Percentiles rank a stretch among this genome's conserved stretches.
These are phyloP conservation scores for Campopleginae sp. DNA, from an alignment of 2,888 invertebrate species.

Conservation along the genomic window DNA sequence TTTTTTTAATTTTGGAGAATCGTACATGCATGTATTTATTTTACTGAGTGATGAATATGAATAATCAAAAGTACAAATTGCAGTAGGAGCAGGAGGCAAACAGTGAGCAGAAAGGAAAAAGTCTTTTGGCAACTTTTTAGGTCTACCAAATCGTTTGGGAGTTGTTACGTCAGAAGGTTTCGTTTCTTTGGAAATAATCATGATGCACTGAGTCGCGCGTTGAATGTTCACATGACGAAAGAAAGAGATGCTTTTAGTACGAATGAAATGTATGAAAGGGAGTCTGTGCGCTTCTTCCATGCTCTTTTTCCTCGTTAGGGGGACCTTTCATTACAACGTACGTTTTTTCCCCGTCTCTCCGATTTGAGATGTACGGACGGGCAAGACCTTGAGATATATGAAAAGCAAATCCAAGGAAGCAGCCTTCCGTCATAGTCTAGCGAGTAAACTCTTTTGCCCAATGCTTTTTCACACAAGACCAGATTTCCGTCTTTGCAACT, in stretches of 20 bases:
- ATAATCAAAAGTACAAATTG: conserved; percentile 4
- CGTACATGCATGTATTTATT: neutral
- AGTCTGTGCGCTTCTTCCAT: conserved; percentile 23
- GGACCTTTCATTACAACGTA: conserved; percentile 31
- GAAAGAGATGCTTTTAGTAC: conserved; percentile 8
- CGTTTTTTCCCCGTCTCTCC: conserved; percentile 32
- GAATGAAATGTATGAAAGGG: conserved; percentile 37
- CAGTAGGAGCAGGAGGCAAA: neutral
- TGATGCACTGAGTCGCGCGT: neutral
- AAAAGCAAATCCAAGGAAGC: conserved; percentile 18
- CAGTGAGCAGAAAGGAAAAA: neutral
- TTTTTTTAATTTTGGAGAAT: neutral
- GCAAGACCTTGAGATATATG: conserved; percentile 25
- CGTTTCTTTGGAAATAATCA: neutral
- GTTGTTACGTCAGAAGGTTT: neutral
- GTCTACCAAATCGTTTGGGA: neutral
- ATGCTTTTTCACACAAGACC: conserved; percentile 1
- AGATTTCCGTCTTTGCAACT: neutral
- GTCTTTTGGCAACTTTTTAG: conserved; percentile 7
- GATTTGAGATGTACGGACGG: conserved; percentile 25
- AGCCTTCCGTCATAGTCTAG: conserved; percentile 15
- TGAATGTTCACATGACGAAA: conserved; percentile 39
- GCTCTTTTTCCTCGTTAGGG: conserved; percentile 51
- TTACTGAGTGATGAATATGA: neutral
- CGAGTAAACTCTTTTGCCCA: conserved; percentile 25